Base-by-base conservation (phyloP, 2,888 invertebrate genomes). In the Stictocephala bisonia region DNA sequence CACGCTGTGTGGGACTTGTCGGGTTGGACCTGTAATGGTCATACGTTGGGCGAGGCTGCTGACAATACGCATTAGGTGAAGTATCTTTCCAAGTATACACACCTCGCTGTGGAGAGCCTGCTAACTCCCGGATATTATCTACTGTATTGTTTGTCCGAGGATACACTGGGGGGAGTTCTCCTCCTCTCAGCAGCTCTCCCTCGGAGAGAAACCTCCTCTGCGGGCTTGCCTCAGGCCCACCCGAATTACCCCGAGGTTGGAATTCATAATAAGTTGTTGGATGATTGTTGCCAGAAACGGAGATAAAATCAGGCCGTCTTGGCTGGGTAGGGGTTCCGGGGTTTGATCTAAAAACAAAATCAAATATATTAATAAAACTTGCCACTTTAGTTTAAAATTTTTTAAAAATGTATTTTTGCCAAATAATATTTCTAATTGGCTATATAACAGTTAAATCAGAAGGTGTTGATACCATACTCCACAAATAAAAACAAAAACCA, bases 281-380 rank as follows among this genome's bases (percentile, higher is more conserved):
- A 71, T 77, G 67, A 51, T 75, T 69, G 53, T 76, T 75, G 76
- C 83, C 82, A 31, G 83, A 83, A 77, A 93, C 92, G 80, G 93
- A 90, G 84, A 94, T 94, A 86, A 94, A 95, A 86, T 94, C 94
- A 74, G 94, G 94, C 79, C 94, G 89, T 82, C 94, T 89, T 80
- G 93, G 92, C 88, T 93, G 93, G 82, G 95, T 95, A 81, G 95
- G 95, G 82, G 95, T 95, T 84, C 94, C 94, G 81, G 95, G 95
- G 87, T 95, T 95, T 80, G 95, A 95, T 90, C 95, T 95, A 27
- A 2, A 15, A 31, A 31, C 11, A n/a, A n/a, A n/a, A n/a, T n/a
- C n/a, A n/a, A n/a, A n/a, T n/a, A n/a, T n/a, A n/a, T n/a, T n/a
- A n/a, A n/a, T n/a, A n/a, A n/a, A n/a, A n/a, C n/a, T n/a, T n/a